Base-by-base conservation (phyloP, 2,113 vertebrate genomes). In the Pterocles gutturalis region DNA sequence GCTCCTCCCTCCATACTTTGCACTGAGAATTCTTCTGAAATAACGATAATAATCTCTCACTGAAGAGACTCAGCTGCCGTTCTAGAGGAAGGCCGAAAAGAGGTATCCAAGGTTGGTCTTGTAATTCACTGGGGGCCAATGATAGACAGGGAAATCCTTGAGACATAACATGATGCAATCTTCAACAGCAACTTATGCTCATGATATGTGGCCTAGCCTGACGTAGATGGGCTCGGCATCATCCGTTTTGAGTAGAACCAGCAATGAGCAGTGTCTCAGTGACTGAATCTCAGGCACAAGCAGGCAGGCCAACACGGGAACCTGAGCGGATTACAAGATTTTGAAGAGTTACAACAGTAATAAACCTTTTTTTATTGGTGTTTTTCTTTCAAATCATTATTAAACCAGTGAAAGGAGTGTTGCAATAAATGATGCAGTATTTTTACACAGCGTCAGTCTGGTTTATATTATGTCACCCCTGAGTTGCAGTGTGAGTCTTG, bases 381-480 rank as follows among this genome's bases (percentile, higher is more conserved):
- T 94, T 94, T 92, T 95, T 78, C 67, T 94, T 96, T 92, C 77
- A 84, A 84, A 64, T 92, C 16, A 33, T 94, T 84, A 83, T 93
- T 93, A 90, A 96, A 70, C 33, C 64, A 91, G 77, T 67, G 61
- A 91, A 65, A 94, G 51, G 70, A 91, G 83, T 79, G 77, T 57
- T 85, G 78, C 61, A 93, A 64, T 94, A 96, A 94, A 87, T 61
- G 53, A 87, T 75, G 65, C 73, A 0, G 0, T 91, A 49, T 91
- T 94, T 94, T 93, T 95, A 41, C 69, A 89, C 48, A 79, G 70
- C 6, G 3, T 95, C 75, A 83, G 78, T 93, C 94, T 96, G 93
- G 9, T 95, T 91, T 38, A 1, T 90, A 61, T 96, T 90, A 93
- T 84, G 89, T 91, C 70, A 91, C 53, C 48, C 81, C 48, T n/a